Conservation (phyloP, 2,113 vertebrate species). For the Phycodurus eques region DNA sequence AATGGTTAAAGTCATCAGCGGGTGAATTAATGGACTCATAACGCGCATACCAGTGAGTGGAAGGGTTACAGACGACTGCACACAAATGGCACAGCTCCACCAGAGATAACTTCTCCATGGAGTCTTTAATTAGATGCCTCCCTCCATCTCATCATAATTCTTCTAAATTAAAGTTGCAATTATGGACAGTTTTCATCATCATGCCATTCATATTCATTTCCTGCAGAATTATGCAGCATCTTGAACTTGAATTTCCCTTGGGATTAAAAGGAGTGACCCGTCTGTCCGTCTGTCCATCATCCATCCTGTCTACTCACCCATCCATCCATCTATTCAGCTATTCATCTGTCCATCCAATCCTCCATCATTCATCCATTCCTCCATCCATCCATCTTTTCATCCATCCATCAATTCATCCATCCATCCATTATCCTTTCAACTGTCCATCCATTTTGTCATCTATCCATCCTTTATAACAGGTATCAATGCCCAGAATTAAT, state of each 20-base stretch:
- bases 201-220: not conserved
- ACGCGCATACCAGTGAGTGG: constrained; percentile 10
- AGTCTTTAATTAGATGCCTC: constrained; percentile 27
- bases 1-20: constrained; percentile 47
- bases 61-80: constrained; percentile 15
- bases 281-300: not conserved
- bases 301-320: too few relatives aligned
- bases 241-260: not conserved
- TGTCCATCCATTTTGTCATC: too few relatives aligned
- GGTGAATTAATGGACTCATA: constrained; percentile 42
- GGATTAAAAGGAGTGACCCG: too few relatives aligned
- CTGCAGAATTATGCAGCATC: not conserved
- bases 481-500: not conserved
- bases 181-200: constrained; percentile 1
- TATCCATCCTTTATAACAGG: not conserved
- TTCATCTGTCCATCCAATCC: too few relatives aligned
- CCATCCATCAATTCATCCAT: too few relatives aligned
- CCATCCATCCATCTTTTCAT: too few relatives aligned
- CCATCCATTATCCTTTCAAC: too few relatives aligned
- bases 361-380: too few relatives aligned
- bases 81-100: constrained; percentile 5
- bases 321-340: too few relatives aligned
- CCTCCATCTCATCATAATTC: constrained; percentile 33
- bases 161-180: constrained; percentile 14
- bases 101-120: constrained; percentile 29